Conservation (phyloP, 2,797 vertebrate genomes). For the Notoglanidium macrostoma region DNA sequence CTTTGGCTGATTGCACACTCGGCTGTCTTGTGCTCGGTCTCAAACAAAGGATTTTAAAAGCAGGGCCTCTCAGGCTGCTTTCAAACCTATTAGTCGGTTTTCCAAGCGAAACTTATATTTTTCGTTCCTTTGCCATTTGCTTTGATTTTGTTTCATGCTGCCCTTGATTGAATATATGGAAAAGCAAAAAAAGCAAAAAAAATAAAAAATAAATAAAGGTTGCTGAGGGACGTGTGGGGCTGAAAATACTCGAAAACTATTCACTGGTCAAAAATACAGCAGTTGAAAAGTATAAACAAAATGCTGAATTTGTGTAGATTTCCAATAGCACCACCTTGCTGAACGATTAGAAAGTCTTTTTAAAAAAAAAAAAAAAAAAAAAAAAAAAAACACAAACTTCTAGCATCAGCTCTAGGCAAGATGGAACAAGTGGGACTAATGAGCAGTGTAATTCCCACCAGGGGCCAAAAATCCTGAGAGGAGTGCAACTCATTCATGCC, state of each 20-base stretch:
- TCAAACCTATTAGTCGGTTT: neutral
- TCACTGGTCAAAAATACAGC: neutral
- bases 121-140: neutral
- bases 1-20: slow-evolving; percentile 2
- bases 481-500: slow-evolving; percentile 45
- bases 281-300: neutral
- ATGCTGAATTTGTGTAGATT: neutral
- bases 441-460: slow-evolving; percentile 55
- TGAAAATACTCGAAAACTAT: neutral
- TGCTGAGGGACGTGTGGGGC: too few species aligned
- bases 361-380: neutral
- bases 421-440: slow-evolving; percentile 34
- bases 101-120: neutral
- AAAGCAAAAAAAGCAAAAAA: neutral
- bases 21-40: neutral
- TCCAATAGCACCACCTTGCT: neutral
- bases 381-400: slow-evolving; percentile 33
- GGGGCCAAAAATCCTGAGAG: slow-evolving; percentile 46
- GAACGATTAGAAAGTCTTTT: slow-evolving; percentile 20
- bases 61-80: neutral
- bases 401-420: slow-evolving; percentile 25
- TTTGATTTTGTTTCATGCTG: neutral
- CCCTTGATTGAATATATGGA: neutral
- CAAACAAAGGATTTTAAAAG: neutral
- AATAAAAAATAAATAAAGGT: neutral